phyloP scores from a whole-genome alignment of 2,888 invertebrate species.

The Cataglyphis cursor region DNA sequence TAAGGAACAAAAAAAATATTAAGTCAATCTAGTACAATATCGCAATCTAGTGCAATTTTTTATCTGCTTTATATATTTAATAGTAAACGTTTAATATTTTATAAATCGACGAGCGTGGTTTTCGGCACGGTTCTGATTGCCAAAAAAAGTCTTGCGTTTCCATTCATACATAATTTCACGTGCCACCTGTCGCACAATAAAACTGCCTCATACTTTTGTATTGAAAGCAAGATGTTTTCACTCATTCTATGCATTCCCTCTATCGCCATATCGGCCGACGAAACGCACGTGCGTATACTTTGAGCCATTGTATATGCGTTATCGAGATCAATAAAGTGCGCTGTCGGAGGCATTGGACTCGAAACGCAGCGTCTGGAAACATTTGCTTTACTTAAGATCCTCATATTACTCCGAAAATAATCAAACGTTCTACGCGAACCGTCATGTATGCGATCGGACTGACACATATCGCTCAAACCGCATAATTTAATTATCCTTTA shows the following conservation, averaged over 20 bases:
- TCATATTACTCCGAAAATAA: conserved; percentile 41
- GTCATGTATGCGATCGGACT: neutral
- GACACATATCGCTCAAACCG: conserved; percentile 12
- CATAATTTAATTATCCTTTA: conserved; percentile 12
- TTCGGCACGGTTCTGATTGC: neutral
- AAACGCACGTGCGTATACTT: conserved; percentile 45
- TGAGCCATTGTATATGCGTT: conserved; percentile 42
- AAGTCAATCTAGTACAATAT: neutral
- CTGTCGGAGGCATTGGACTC: conserved; percentile 30
- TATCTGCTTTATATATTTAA: neutral
- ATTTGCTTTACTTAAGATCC: conserved; percentile 44
- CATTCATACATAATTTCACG: conserved; percentile 42
- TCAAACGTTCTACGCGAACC: conserved; percentile 20
- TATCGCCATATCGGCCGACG: conserved; percentile 5
- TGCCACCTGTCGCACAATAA: conserved; percentile 51
- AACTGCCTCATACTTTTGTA: conserved; percentile 27
- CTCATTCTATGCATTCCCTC: neutral
- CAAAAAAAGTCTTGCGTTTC: conserved; percentile 28
- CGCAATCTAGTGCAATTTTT: neutral
- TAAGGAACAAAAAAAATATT: neutral
- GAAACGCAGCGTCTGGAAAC: conserved; percentile 28
- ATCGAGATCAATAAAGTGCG: conserved; percentile 55
- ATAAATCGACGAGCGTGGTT: neutral
- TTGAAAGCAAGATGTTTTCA: conserved; percentile 17
- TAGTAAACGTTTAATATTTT: neutral